A percentile compares a stretch with the other conserved stretches of the same genome.
Conservation (phyloP, 2,113 vertebrate species). For the Rana temporaria region DNA sequence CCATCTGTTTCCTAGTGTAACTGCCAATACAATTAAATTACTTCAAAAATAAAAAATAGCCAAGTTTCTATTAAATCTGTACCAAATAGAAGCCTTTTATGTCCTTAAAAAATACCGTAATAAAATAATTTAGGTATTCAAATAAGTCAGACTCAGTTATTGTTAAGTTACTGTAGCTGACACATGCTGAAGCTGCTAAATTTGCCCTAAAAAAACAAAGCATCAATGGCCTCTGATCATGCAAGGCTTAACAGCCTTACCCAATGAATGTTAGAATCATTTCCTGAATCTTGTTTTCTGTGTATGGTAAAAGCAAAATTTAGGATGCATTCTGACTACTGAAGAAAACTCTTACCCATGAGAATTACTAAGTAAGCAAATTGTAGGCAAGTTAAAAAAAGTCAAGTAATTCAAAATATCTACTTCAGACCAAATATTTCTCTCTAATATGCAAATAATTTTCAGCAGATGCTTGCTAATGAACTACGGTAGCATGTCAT, state of each 20-base stretch:
- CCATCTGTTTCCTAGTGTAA: too few species aligned
- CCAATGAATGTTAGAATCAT: not conserved
- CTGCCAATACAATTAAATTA: too few species aligned
- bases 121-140: too few species aligned
- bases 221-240: too few species aligned
- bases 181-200: too few species aligned
- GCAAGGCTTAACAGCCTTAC: not conserved
- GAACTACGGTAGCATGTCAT: slow-evolving; percentile 39
- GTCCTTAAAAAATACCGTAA: too few species aligned
- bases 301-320: not conserved
- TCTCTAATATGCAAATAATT: slow-evolving; percentile 48
- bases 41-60: too few species aligned
- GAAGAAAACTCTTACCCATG: slow-evolving; percentile 25
- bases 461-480: slow-evolving; percentile 38
- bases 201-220: too few species aligned
- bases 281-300: not conserved
- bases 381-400: slow-evolving; percentile 1
- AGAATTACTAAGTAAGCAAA: slow-evolving; percentile 36
- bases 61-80: too few species aligned
- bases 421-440: slow-evolving; percentile 23
- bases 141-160: too few species aligned
- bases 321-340: not conserved
- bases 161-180: too few species aligned
- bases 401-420: slow-evolving; percentile 16
- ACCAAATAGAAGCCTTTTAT: too few species aligned